phyloP scores from a whole-genome alignment of 2,797 vertebrate genomes.

The Sorex maritimensis region DNA sequence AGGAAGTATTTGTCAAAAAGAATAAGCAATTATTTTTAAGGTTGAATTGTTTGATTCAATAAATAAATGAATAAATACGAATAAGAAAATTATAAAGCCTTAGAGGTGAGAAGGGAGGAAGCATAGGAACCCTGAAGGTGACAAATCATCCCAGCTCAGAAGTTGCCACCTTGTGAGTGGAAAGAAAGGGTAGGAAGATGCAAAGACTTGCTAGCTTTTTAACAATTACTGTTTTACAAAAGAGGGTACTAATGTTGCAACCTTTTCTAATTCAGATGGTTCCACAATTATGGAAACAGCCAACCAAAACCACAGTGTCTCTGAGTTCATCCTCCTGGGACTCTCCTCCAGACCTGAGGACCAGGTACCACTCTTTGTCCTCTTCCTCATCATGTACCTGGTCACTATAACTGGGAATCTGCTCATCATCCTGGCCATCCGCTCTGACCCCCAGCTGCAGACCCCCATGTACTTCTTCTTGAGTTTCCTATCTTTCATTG shows the following conservation, averaged over 20 bases:
- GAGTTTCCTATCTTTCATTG: slow-evolving; percentile 56
- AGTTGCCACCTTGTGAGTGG: neutral
- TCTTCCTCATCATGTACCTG: slow-evolving; percentile 72
- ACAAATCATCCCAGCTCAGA: neutral
- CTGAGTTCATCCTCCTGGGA: slow-evolving; percentile 73
- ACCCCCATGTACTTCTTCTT: slow-evolving; percentile 78
- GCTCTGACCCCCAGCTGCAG: slow-evolving; percentile 15
- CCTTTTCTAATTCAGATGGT: neutral
- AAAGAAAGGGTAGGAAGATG: neutral
- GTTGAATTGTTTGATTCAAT: too few relatives aligned
- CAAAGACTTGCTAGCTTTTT: neutral
- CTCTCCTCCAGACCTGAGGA: slow-evolving; percentile 53
- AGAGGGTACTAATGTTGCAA: neutral
- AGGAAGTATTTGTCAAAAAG: neutral
- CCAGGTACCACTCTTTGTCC: slow-evolving; percentile 60
- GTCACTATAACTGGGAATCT: slow-evolving; percentile 63
- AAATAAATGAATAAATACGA: too few relatives aligned
- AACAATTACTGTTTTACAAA: neutral
- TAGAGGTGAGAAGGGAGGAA: neutral
- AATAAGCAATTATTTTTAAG: too few relatives aligned
- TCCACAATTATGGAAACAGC: slow-evolving; percentile 13
- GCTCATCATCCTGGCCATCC: slow-evolving; percentile 61
- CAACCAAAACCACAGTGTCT: slow-evolving; percentile 56
- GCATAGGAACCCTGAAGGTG: neutral
- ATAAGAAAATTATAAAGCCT: neutral